Base-by-base conservation (phyloP, 2,113 vertebrate genomes). In the Ammospiza nelsoni region DNA sequence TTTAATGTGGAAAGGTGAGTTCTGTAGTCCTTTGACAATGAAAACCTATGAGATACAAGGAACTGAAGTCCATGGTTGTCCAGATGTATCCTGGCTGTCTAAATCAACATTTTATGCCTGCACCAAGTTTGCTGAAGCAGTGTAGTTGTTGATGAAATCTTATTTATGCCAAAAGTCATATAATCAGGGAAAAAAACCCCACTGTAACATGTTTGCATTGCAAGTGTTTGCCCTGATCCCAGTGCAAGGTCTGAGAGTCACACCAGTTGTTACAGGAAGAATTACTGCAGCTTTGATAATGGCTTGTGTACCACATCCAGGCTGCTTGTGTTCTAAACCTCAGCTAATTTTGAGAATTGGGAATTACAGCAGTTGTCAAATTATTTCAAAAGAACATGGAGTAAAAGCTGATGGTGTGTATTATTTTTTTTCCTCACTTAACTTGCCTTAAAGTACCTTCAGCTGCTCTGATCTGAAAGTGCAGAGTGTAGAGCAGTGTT, bases 141-240 rank as follows among this genome's bases (percentile, higher is more conserved):
- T 3, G 1, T n/a, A 37, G 7, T 20, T 82, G 17, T 87, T 81
- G n/a, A 37, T 44, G 15, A 84, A 69, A 71, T n/a, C 8, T 27
- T 52, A 28, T 19, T 73, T 48, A 21, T 57, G 35, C 9, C 10
- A 33, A 6, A 72, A 78, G 16, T 31, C 4, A 18, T n/a, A 22
- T 6, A 49, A 44, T 20, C 17, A 33, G 51, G 35, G 17, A 24
- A 68, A 68, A 68, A 28, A 24, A 1, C 3, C 6, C 4, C 37
- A 48, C 31, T 2, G 3, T 44, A 43, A 65, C 14, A 4, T 31
- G 12, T 37, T 63, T 55, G 17, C 7, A 2, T 48, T 59, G 0
- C 12, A 44, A 74, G 25, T 25, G 21, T 57, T 49, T 81, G 12
- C 43, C 12, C 15, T 80, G 8, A 43, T 48, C 6, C 55, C 28